phyloP scores from a whole-genome alignment of 2,797 vertebrate species.

The Notolabrus celidotus region DNA sequence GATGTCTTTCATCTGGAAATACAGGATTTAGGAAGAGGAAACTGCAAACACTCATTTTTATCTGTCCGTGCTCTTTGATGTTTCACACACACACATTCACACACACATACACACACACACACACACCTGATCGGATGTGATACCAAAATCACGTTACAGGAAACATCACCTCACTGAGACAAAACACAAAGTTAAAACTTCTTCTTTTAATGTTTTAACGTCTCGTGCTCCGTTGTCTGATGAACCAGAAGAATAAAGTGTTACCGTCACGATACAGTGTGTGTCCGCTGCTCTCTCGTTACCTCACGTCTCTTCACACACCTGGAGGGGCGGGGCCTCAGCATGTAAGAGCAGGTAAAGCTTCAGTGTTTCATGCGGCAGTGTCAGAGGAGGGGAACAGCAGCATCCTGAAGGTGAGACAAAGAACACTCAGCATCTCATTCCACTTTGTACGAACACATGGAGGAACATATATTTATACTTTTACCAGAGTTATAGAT shows the following conservation, averaged over 20 bases:
- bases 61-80: slow-evolving; percentile 57
- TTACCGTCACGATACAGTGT: background rate
- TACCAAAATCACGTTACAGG: too few species aligned
- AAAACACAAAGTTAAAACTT: too few species aligned
- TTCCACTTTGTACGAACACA: background rate
- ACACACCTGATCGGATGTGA: background rate
- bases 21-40: slow-evolving; percentile 73
- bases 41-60: slow-evolving; percentile 78
- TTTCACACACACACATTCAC: background rate
- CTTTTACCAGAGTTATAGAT: too few species aligned
- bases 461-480: too few species aligned
- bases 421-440: background rate
- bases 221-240: too few species aligned
- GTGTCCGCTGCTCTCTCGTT: slow-evolving; percentile 1
- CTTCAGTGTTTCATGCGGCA: slow-evolving; percentile 35
- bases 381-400: slow-evolving; percentile 26
- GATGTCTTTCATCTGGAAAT: slow-evolving; percentile 71
- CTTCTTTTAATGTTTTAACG: too few species aligned
- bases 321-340: slow-evolving; percentile 67
- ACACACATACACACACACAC: background rate
- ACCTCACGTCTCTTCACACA: slow-evolving; percentile 33
- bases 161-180: too few species aligned
- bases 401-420: slow-evolving; percentile 57
- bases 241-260: too few species aligned
- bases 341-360: slow-evolving; percentile 50